A percentile compares a stretch with the other conserved stretches of the same genome.
These are phyloP conservation scores for Bettongia penicillata DNA, from an alignment of 2,113 vertebrate genomes.

Conservation along the genomic window DNA sequence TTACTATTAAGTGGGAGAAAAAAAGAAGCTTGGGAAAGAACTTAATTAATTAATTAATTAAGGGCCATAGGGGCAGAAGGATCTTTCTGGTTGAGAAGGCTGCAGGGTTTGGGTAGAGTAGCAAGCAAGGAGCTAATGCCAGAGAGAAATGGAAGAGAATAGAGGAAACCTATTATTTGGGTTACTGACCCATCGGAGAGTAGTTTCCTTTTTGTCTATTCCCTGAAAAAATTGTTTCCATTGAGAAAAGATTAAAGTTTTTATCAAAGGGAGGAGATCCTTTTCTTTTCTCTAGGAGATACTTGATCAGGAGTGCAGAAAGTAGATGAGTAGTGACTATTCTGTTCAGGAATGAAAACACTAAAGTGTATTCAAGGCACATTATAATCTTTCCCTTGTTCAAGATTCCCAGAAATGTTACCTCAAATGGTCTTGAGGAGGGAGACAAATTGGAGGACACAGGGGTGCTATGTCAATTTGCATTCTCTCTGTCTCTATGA, in stretches of 20 bases:
- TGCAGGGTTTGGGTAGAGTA: too few relatives aligned
- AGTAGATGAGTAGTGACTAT: neutral
- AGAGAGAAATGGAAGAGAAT: neutral
- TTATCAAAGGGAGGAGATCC: too few relatives aligned
- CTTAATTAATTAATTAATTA: too few relatives aligned
- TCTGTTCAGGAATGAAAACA: neutral
- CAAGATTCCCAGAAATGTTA: neutral
- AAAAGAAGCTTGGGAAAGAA: too few relatives aligned
- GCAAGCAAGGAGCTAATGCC: too few relatives aligned
- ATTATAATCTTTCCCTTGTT: neutral
- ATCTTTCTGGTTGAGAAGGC: too few relatives aligned
- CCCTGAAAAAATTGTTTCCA: too few relatives aligned
- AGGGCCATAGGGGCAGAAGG: too few relatives aligned
- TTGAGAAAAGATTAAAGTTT: too few relatives aligned
- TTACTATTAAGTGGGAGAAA: too few relatives aligned
- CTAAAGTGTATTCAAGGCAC: neutral
- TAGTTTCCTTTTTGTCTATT: neutral
- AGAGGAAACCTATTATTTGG: neutral
- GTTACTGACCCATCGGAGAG: neutral
- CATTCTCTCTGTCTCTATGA: neutral
- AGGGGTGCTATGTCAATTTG: neutral
- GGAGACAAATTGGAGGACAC: neutral
- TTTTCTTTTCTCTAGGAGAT: too few relatives aligned
- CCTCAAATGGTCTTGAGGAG: neutral
- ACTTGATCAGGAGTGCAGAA: neutral